These are phyloP conservation scores for Drosophila diplacantha DNA, from an alignment of 2,888 invertebrate species.

Conservation along the genomic window DNA sequence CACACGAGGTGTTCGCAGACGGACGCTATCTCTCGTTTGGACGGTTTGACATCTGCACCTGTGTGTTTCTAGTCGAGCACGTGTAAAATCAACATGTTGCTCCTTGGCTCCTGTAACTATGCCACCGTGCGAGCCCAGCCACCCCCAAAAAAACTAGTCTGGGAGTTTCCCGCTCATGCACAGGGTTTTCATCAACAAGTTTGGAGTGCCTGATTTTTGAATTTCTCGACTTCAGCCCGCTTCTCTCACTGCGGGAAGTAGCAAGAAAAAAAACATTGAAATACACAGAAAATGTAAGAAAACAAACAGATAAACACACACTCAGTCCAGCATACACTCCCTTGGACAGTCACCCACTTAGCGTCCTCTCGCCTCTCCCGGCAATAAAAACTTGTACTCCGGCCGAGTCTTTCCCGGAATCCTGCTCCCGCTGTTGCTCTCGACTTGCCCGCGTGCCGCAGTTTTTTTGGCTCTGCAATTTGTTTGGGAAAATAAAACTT, in stretches of 20 bases:
- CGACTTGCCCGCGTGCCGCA: slow-evolving; percentile 41
- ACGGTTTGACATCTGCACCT: slow-evolving; percentile 5
- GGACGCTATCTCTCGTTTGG: slow-evolving; percentile 4
- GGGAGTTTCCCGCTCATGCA: slow-evolving; percentile 42
- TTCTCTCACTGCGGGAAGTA: slow-evolving; percentile 10
- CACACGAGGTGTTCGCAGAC: slow-evolving; percentile 11
- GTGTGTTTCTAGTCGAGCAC: slow-evolving; percentile 47
- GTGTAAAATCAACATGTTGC: slow-evolving; percentile 68
- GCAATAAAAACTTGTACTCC: slow-evolving; percentile 13
- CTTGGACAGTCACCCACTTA: slow-evolving; percentile 47
- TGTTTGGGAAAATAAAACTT: slow-evolving; percentile 60
- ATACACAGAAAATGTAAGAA: slow-evolving; percentile 53
- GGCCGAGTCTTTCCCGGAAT: slow-evolving; percentile 6
- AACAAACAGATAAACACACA: slow-evolving; percentile 54
- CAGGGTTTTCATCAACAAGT: slow-evolving; percentile 69
- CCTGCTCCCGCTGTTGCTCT: slow-evolving; percentile 4
- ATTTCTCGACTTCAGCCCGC: slow-evolving; percentile 59
- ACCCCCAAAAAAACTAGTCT: slow-evolving; percentile 20
- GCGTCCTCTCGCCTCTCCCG: slow-evolving; percentile 7
- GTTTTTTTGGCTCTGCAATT: slow-evolving; percentile 37
- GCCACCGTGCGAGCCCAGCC: slow-evolving; percentile 19
- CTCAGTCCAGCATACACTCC: slow-evolving; percentile 6
- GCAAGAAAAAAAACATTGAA: slow-evolving; percentile 10
- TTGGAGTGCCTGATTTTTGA: slow-evolving; percentile 67
- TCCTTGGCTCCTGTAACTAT: slow-evolving; percentile 40